Conservation (phyloP, 1,140 invertebrate genomes). For the Drosophila mojavensis region DNA sequence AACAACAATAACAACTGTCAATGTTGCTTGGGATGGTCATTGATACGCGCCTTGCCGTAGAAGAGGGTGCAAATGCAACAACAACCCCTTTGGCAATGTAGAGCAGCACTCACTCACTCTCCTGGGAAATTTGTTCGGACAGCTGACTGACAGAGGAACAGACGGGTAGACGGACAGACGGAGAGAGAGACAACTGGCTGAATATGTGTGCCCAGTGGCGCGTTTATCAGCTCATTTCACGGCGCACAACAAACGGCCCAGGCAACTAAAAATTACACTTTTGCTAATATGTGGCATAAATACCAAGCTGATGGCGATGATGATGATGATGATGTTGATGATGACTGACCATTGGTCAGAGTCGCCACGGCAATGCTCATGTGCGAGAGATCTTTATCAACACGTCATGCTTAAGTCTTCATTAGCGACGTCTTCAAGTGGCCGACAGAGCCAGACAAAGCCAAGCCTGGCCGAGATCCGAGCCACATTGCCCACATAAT, state of each 20-base stretch:
- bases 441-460: conserved; percentile 20
- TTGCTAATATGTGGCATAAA: conserved; percentile 27
- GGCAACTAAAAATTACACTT: conserved; percentile 19
- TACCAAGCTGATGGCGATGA: conserved; percentile 29
- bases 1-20: conserved; percentile 27
- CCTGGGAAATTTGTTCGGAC: conserved; percentile 38
- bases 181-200: conserved; percentile 8
- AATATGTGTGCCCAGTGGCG: conserved; percentile 11
- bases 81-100: conserved; percentile 54
- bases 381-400: conserved; percentile 70
- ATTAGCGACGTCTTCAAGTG: conserved; percentile 68
- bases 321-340: conserved; percentile 49
- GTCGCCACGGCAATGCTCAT: conserved; percentile 21
- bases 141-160: conserved; percentile 31
- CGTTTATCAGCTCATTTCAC: conserved; percentile 62
- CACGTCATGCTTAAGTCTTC: conserved; percentile 80
- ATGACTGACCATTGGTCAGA: conserved; percentile 33
- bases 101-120: conserved; percentile 31
- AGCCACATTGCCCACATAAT: conserved; percentile 46
- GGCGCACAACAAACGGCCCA: conserved; percentile 27
- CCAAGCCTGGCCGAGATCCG: conserved; percentile 19
- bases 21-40: conserved; percentile 52
- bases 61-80: conserved; percentile 61
- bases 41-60: conserved; percentile 53
- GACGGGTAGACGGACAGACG: conserved; percentile 4